Conservation (phyloP, 2,888 invertebrate species). For the Thymelicus sylvestris region DNA sequence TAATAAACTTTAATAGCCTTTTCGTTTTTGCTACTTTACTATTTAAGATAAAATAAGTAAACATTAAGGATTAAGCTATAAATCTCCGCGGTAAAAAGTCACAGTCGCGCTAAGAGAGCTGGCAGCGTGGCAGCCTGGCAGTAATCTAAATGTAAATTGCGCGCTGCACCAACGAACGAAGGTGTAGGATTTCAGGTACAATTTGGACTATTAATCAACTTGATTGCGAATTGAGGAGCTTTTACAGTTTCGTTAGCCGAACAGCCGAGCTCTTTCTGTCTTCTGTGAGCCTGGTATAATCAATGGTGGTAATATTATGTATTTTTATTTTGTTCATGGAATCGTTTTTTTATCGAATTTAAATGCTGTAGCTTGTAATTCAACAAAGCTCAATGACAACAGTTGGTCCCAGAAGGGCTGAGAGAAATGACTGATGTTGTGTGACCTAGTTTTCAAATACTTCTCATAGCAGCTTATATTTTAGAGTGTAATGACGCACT, state of each 20-base stretch:
- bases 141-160: slow-evolving; percentile 18
- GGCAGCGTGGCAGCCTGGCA: slow-evolving; percentile 8
- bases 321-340: no score
- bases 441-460: no score
- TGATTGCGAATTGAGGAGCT: slow-evolving; percentile 14
- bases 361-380: no score
- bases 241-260: slow-evolving; percentile 12
- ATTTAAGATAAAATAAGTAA: slow-evolving; percentile 6
- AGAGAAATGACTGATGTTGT: no score
- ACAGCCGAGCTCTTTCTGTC: not conserved
- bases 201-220: slow-evolving; percentile 13
- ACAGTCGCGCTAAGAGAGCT: slow-evolving; percentile 4
- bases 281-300: not conserved
- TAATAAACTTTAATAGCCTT: not conserved
- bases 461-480: no score
- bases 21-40: not conserved
- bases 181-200: slow-evolving; percentile 15
- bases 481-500: no score
- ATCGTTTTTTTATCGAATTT: no score
- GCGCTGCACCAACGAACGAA: slow-evolving; percentile 5
- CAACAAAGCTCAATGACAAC: no score
- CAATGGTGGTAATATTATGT: not conserved
- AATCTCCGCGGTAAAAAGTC: slow-evolving; percentile 7
- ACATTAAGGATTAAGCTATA: slow-evolving; percentile 3
- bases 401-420: no score